phyloP scores from a whole-genome alignment of 2,113 vertebrate genomes.

The Aramus guarauna region DNA sequence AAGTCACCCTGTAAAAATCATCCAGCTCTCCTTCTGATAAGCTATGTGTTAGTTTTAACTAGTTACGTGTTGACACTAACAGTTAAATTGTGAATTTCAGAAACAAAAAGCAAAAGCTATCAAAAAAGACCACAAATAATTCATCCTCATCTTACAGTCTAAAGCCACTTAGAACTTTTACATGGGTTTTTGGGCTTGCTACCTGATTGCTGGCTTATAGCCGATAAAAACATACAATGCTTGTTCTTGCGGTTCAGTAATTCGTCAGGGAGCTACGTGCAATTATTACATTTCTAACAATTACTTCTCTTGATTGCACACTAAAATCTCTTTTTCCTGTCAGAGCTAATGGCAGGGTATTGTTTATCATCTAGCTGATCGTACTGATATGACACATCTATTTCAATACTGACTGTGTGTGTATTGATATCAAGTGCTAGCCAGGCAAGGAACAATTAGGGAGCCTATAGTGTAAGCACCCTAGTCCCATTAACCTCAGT shows the following conservation, averaged over 20 bases:
- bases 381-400: slow-evolving; percentile 24
- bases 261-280: neutral
- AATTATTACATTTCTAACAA: neutral
- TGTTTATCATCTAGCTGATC: slow-evolving; percentile 32
- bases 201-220: neutral
- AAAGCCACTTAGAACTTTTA: neutral
- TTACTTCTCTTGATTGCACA: neutral
- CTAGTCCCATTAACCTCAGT: slow-evolving; percentile 9
- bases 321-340: neutral
- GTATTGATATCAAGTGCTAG: neutral
- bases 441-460: slow-evolving; percentile 29
- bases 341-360: neutral
- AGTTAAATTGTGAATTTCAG: neutral
- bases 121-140: neutral
- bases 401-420: neutral
- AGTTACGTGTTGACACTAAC: neutral
- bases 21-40: neutral
- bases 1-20: neutral
- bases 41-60: neutral
- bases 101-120: neutral
- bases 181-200: neutral
- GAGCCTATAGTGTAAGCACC: neutral
- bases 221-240: neutral
- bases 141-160: neutral
- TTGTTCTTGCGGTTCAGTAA: neutral